Evolutionary conservation across 2,888 invertebrate species (phyloP), one percentile per base, ranked within the genome.

Genomic region (Chironomus riparius): DNA sequence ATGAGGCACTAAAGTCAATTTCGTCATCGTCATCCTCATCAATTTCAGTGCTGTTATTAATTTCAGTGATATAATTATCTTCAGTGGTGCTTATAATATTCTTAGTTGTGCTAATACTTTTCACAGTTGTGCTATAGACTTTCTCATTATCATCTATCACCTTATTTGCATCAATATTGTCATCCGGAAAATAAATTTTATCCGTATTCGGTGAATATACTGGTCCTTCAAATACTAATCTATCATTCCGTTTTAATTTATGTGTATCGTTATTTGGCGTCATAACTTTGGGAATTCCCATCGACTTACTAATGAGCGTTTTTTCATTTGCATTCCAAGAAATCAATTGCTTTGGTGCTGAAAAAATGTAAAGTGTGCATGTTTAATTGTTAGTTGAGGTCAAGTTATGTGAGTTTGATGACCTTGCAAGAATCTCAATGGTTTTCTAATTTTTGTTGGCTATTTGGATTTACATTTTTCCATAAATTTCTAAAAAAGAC

Each of bases 1-100:
- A 74, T 22, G 68, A 68, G 4, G 47, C 68, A 13, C 74, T 74
- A 4, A 74, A 38, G 68, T 74, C 74, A 68, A 74, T 74, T 3
- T 68, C 47, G 5, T 74, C 62, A 50, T 72, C 38, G 0, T 72
- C 62, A 50, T 72, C 38, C 0, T 72, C 72, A 22, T 50, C 56
- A 18, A 15, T 56, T n/a, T 56, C 56, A 56, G 56, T 56, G 15
- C 18, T n/a, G 15, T 56, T 56, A 18, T 56, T 56, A 56, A 38
- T 10, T 10, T 38, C 38, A 38, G 38, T 38, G 38, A 38, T 38
- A 38, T 10, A 38, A 38, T 38, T 38, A 38, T 38, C 38, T 10
- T 38, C 38, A 38, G 38, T 28, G 1, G 28, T 38, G 38, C 38
- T 38, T 2, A 10, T 10, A 38, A 38, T 38, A 38, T 38, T 38